These are phyloP conservation scores for Taxidea taxus DNA, from an alignment of 2,113 vertebrate species.

Conservation along the genomic window DNA sequence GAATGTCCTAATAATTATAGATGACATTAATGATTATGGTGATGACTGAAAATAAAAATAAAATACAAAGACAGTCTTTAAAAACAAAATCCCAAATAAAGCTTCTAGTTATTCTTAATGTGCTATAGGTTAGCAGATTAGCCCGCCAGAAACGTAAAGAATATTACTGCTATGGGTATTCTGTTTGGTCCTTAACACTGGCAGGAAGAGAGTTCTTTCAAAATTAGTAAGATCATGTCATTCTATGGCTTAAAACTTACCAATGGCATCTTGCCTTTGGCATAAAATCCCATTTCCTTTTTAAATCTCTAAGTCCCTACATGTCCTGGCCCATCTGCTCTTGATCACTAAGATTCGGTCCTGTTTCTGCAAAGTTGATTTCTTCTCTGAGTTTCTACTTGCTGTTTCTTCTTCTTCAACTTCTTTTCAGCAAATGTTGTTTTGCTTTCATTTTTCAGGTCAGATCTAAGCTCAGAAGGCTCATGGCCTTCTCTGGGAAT, in stretches of 20 bases:
- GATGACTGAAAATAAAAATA: background rate
- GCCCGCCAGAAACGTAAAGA: background rate
- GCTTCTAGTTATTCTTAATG: background rate
- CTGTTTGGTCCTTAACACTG: background rate
- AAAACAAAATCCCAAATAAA: background rate
- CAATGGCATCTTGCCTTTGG: background rate
- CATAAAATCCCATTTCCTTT: background rate
- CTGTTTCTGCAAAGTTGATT: background rate
- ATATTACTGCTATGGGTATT: background rate
- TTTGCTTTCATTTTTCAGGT: background rate
- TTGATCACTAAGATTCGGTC: background rate
- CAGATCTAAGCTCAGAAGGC: background rate
- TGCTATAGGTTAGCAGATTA: background rate
- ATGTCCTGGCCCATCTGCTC: background rate
- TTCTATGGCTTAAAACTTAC: background rate
- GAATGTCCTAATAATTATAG: background rate
- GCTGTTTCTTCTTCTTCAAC: background rate
- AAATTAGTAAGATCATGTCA: background rate
- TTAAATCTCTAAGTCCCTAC: background rate
- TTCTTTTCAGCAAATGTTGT: background rate
- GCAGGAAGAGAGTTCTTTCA: background rate
- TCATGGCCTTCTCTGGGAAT: background rate
- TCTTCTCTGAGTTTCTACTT: background rate
- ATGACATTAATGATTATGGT: background rate
- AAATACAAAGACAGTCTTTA: background rate